A percentile compares a stretch with the other conserved stretches of the same genome.
phyloP scores from a whole-genome alignment of 2,797 vertebrate genomes.

The Leptatherina wallacei region DNA sequence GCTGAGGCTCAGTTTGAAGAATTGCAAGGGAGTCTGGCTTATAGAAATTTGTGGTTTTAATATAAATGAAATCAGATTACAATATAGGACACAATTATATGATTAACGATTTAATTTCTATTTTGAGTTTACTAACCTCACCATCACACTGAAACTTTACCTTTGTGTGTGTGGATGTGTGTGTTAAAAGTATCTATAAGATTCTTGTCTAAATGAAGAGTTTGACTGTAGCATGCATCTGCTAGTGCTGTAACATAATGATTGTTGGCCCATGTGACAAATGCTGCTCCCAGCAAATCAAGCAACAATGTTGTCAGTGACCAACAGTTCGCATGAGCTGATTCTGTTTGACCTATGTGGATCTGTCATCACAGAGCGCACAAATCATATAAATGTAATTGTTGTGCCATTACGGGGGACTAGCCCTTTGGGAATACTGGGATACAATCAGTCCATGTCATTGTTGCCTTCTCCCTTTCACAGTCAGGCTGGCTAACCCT shows the following conservation, averaged over 20 bases:
- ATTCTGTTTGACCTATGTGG: constrained; percentile 52
- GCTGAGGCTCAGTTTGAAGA: not conserved
- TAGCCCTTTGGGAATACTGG: constrained; percentile 59
- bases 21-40: not conserved
- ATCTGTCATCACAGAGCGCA: constrained; percentile 55
- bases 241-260: not conserved
- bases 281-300: constrained; percentile 39
- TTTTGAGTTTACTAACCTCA: no score
- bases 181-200: not conserved
- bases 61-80: no score
- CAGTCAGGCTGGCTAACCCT: constrained; percentile 65
- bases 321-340: constrained; percentile 20
- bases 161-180: not conserved
- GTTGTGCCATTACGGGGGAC: constrained; percentile 41
- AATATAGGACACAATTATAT: no score
- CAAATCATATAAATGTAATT: constrained; percentile 61
- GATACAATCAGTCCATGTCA: constrained; percentile 66
- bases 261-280: constrained; percentile 35
- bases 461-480: constrained; percentile 56
- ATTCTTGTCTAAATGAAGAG: not conserved
- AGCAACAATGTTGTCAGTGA: constrained; percentile 38
- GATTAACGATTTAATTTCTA: no score
- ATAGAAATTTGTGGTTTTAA: no score
- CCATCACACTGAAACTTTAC: no score
- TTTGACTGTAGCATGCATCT: constrained; percentile 12